Evolutionary conservation across 2,113 vertebrate genomes (phyloP).

Genomic region (Caranx ignobilis): DNA sequence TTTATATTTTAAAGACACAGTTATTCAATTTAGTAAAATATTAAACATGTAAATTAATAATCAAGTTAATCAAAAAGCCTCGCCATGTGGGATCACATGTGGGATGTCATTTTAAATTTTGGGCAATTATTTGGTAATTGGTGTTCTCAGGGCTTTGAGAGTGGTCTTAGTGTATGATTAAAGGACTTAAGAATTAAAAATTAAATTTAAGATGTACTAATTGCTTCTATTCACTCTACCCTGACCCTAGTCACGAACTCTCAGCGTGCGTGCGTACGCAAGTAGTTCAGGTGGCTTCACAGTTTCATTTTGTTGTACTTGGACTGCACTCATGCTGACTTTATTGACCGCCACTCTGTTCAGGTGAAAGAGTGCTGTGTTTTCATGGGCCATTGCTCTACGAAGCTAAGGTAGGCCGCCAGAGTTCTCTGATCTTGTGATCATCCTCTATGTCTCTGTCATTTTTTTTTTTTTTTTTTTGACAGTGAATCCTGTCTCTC

Average conservation of each 20-base stretch:
- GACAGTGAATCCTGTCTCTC: constrained; percentile 42
- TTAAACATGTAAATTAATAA: not conserved
- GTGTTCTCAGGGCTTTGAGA: too few relatives aligned
- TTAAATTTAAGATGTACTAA: not conserved
- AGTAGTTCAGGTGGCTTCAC: not conserved
- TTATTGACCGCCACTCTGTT: constrained; percentile 41
- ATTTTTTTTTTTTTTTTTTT: not conserved
- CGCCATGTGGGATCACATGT: not conserved
- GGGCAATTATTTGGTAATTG: too few relatives aligned
- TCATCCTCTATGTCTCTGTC: not conserved
- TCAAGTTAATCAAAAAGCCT: not conserved
- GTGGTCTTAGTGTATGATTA: too few relatives aligned
- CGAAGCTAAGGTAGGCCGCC: constrained; percentile 95
- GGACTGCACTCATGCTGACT: constrained; percentile 29
- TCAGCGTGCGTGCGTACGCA: not conserved
- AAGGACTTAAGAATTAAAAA: not conserved
- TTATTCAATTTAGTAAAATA: not conserved
- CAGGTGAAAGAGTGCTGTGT: constrained; percentile 99
- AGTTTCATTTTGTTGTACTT: not conserved
- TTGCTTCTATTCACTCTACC: not conserved
- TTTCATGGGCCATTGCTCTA: constrained; percentile 99
- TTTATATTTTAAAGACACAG: not conserved
- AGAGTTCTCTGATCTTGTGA: constrained; percentile 2
- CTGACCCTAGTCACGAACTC: not conserved
- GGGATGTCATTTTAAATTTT: not conserved